phyloP scores from a whole-genome alignment of 1,140 invertebrate species.

The Brachionus angularis region DNA sequence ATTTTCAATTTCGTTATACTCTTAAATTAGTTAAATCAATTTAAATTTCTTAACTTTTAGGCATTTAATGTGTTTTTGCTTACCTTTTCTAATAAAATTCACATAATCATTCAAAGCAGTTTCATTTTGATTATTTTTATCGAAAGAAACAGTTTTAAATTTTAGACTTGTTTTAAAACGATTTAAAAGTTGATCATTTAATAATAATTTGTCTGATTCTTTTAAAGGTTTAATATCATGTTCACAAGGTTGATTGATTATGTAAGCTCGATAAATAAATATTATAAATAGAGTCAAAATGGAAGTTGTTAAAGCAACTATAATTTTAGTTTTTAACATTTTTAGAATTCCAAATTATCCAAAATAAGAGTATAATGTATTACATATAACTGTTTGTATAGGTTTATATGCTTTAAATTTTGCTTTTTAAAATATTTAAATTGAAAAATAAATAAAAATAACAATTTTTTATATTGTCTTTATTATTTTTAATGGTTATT shows the following conservation, averaged over 20 bases:
- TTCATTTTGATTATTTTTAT: slow-evolving; percentile 11
- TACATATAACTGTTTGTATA: no score
- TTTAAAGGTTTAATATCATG: slow-evolving; percentile 25
- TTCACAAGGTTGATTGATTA: slow-evolving; percentile 19
- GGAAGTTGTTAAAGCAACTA: no score
- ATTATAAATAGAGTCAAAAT: no score
- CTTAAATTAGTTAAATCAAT: slow-evolving; percentile 1
- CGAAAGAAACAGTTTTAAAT: slow-evolving; percentile 36
- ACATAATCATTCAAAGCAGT: background rate
- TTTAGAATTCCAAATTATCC: no score
- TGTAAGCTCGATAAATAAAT: slow-evolving; percentile 14
- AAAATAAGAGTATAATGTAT: no score
- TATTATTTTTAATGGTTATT: background rate
- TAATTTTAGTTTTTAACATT: no score
- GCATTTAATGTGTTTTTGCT: background rate
- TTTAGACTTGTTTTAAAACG: slow-evolving; percentile 14
- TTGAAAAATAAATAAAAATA: background rate
- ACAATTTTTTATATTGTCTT: slow-evolving; percentile 1
- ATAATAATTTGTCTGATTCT: background rate
- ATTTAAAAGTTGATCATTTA: background rate
- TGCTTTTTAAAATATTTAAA: background rate
- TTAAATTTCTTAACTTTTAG: background rate
- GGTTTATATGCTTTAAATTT: no score
- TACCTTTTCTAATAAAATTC: slow-evolving; percentile 28
- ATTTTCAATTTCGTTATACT: background rate